Conservation (phyloP, 2,797 vertebrate genomes). For the Microtus obscurus region DNA sequence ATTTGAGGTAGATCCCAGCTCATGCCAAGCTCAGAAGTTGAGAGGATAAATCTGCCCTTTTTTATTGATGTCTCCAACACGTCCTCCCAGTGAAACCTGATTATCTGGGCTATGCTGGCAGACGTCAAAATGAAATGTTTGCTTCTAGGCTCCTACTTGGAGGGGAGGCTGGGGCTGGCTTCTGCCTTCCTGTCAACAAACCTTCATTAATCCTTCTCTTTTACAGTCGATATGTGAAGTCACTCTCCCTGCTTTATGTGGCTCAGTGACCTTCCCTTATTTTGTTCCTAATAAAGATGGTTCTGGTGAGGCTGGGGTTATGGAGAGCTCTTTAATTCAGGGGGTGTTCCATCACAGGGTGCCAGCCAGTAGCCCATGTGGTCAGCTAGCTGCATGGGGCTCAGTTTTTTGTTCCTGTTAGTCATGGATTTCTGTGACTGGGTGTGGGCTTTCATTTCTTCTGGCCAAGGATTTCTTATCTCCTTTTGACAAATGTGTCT, state of each 20-base stretch:
- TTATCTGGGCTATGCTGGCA: constrained; percentile 77
- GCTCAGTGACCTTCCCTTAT: constrained; percentile 76
- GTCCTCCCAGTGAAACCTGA: constrained; percentile 77
- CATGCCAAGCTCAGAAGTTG: background rate
- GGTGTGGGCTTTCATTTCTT: background rate
- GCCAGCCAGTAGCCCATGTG: background rate
- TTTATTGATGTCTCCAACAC: constrained; percentile 75
- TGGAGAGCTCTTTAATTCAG: constrained; percentile 61
- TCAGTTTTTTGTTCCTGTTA: background rate
- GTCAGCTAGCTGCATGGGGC: fast-evolving
- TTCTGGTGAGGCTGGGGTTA: background rate
- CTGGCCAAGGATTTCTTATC: background rate
- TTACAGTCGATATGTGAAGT: constrained; percentile 81
- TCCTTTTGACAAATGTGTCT: background rate
- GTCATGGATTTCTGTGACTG: too few relatives aligned
- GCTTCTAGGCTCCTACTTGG: constrained; percentile 65
- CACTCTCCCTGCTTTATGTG: constrained; percentile 80
- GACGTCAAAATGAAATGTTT: constrained; percentile 82
- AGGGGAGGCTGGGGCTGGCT: constrained; percentile 23
- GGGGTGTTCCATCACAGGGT: constrained; percentile 63
- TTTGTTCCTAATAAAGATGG: constrained; percentile 80
- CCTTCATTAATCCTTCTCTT: constrained; percentile 82
- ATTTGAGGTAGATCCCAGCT: background rate
- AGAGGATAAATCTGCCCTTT: constrained; percentile 76
- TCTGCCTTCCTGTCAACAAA: constrained; percentile 81